These are phyloP conservation scores for Xenentodon cancila DNA, from an alignment of 2,797 vertebrate genomes.

Conservation along the genomic window DNA sequence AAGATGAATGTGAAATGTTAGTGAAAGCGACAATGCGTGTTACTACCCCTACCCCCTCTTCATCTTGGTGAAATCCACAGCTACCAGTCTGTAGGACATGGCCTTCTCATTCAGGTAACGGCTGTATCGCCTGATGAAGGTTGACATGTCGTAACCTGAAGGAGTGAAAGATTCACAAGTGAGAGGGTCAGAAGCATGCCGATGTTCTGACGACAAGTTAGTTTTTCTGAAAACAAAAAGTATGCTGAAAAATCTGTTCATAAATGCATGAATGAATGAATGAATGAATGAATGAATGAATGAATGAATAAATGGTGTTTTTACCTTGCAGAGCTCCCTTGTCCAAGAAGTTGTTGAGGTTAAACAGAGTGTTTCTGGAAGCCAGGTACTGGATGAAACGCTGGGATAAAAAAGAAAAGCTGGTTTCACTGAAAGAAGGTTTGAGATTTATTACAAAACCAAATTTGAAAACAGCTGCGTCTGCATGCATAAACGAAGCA, in stretches of 20 bases:
- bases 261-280: background rate
- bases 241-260: background rate
- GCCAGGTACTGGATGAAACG: slow-evolving; percentile 96
- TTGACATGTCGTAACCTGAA: slow-evolving; percentile 94
- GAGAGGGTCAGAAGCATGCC: background rate
- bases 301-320: no score
- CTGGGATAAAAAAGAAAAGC: slow-evolving; percentile 66
- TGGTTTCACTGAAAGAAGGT: background rate
- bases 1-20: slow-evolving; percentile 18
- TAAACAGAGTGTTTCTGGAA: slow-evolving; percentile 94
- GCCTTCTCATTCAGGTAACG: slow-evolving; percentile 97
- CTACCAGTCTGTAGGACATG: slow-evolving; percentile 92
- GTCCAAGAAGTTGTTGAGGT: slow-evolving; percentile 96
- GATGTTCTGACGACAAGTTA: background rate
- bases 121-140: slow-evolving; percentile 94
- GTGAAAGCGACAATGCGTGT: slow-evolving; percentile 4
- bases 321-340: slow-evolving; percentile 94
- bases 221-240: slow-evolving; percentile 13
- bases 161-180: background rate
- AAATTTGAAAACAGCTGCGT: background rate
- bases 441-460: background rate
- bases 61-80: slow-evolving; percentile 97
- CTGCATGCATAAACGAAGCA: background rate
- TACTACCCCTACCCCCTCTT: slow-evolving; percentile 88
- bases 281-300: background rate